A percentile compares a stretch with the other conserved stretches of the same genome.
phyloP scores from a whole-genome alignment of 2,888 invertebrate genomes.

The Altica lythri region DNA sequence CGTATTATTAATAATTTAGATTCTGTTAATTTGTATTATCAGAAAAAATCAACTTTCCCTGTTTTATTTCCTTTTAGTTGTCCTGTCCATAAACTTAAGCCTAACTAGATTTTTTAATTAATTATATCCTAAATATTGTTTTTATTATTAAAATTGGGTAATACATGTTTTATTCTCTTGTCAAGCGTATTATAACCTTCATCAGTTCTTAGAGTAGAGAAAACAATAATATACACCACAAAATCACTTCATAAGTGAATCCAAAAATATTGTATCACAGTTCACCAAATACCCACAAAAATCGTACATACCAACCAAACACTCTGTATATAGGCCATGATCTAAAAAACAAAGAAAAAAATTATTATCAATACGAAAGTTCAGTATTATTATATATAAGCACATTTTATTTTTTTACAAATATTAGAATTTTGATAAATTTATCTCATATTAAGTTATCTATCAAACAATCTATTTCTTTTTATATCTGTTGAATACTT shows the following conservation, averaged over 20 bases:
- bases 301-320: slow-evolving; percentile 28
- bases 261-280: slow-evolving; percentile 51
- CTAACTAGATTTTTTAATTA: slow-evolving; percentile 45
- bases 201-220: slow-evolving; percentile 18
- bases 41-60: no score
- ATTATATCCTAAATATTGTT: slow-evolving; percentile 49
- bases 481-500: no score
- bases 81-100: slow-evolving; percentile 39
- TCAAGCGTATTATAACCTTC: slow-evolving; percentile 50
- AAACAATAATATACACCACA: slow-evolving; percentile 35
- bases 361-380: background rate
- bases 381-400: no score
- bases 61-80: slow-evolving; percentile 5
- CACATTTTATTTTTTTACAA: background rate
- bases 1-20: no score
- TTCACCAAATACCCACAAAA: slow-evolving; percentile 51
- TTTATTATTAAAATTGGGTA: slow-evolving; percentile 44
- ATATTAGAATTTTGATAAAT: no score
- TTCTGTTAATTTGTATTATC: no score
- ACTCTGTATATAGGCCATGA: slow-evolving; percentile 8
- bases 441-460: no score
- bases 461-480: no score
- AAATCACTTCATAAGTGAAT: slow-evolving; percentile 29
- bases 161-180: slow-evolving; percentile 36
- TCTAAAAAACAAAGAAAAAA: slow-evolving; percentile 8